Base-by-base conservation (phyloP, 2,113 vertebrate genomes). In the Paradoxurus hermaphroditus region DNA sequence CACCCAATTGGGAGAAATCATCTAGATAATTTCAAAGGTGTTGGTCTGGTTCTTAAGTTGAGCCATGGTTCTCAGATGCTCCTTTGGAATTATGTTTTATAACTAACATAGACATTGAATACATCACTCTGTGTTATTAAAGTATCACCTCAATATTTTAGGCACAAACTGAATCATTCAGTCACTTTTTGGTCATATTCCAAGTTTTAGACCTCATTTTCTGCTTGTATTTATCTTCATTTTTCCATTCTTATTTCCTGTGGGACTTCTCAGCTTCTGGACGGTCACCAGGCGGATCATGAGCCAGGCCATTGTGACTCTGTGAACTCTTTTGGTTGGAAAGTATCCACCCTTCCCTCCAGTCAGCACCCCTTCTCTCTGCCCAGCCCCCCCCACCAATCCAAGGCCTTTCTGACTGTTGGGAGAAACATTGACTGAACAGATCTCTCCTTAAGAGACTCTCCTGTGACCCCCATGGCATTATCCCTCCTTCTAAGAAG, bases 231-330 rank as follows among this genome's bases (percentile, higher is more conserved):
- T 75, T 89, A 62, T 63, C 59, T 92, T 89, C n/a, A 11, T 63
- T 63, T 51, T 72, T 49, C 86, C 77, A 77, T 94, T 86, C 41
- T 93, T 73, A 67, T 82, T 89, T 94, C 96, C 83, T 21, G 3
- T 59, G 75, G 78, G 88, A 68, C 15, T 73, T 89, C 4, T 72
- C 39, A 53, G 56, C 87, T 41, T 88, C 83, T 53, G 83, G 72
- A 72, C 7, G 13, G 27, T 56, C 72, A 65, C 19, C 5, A 96
- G 86, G 62, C 53, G 27, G 73, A 39, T 91, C 14, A 72, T 19
- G 51, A 78, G 92, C 27, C 89, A 63, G 21, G 49, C 41, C 36
- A 12, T 34, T 6, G 0, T 68, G 75, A 84, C 44, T 91, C 53
- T 3, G 29, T 67, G 67, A 90, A 94, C 75, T 63, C 46, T 79